Evolutionary conservation across 1,140 invertebrate species (phyloP), one percentile per base, ranked within the genome.

Genomic region (Camponotus floridanus): DNA sequence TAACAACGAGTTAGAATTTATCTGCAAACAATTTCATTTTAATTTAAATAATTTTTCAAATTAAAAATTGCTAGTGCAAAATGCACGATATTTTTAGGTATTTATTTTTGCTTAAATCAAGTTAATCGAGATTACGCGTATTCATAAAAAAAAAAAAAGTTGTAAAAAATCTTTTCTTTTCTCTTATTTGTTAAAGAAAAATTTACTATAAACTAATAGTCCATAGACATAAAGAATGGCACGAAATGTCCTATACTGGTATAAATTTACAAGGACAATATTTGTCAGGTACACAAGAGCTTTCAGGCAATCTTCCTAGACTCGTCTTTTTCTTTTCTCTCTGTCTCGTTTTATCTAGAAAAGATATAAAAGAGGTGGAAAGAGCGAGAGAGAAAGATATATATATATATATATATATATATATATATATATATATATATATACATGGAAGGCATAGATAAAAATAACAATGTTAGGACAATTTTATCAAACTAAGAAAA

Each of bases 221-320:
- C 45, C 3, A 21, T 15, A 36, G 42, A 55, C 33, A n/a, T 13
- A 59, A 62, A 15, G 39, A 55, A 42, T 55, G 64, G 31, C 31
- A 18, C 15, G 45, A 7, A 67, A 45, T 57, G 11, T 80, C n/a
- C 8, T 55, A 11, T 18, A 26, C 18, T 68, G 68, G 59, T 78
- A 18, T 42, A 65, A 33, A 68, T 68, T 68, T 68, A 68, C 62
- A 80, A 55, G 8, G 13, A 39, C 76, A 80, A 80, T 68, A 80
- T 80, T 80, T 80, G 76, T 70, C 33, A 36, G 9, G 33, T 55
- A 68, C 21, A 80, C 45, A 79, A 65, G 4, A 70, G 64, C 45
- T 39, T 39, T 68, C 64, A 55, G 13, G 21, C 45, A 55, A 79
- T 55, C 13, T 79, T 79, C 42, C 55, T 18, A 26, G 31, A 21